These are phyloP conservation scores for Rhynchomys soricoides DNA, from an alignment of 2,113 vertebrate species.

Conservation along the genomic window DNA sequence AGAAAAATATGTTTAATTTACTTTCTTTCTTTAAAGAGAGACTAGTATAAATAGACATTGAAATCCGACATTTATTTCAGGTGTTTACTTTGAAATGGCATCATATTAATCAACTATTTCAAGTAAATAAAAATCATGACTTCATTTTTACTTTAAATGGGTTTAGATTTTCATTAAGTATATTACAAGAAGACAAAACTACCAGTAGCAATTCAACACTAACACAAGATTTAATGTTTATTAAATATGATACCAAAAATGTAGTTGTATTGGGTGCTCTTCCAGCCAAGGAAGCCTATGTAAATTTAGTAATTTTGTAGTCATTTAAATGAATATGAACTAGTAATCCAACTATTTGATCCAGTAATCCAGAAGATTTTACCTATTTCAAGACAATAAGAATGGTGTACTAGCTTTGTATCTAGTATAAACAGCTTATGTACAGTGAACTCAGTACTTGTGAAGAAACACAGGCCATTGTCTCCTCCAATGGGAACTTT, in stretches of 20 bases:
- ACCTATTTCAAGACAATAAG: not conserved
- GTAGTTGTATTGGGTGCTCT: not conserved
- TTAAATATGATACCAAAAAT: not conserved
- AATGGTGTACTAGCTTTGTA: not conserved
- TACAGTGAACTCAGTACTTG: not conserved
- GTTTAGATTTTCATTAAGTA: not conserved
- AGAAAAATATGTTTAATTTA: not conserved
- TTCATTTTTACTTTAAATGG: not conserved
- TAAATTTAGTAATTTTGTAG: not conserved
- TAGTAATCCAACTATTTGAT: not conserved
- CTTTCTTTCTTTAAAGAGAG: not conserved
- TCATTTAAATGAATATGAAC: not conserved
- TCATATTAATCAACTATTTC: conserved; percentile 28
- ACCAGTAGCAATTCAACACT: not conserved
- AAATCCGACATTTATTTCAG: conserved; percentile 6
- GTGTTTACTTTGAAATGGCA: conserved; percentile 8
- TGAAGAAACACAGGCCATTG: not conserved
- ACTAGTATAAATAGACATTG: not conserved
- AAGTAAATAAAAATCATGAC: not conserved
- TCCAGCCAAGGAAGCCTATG: not conserved
- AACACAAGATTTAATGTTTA: not conserved
- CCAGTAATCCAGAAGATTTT: not conserved
- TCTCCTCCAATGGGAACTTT: not conserved
- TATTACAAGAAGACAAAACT: not conserved
- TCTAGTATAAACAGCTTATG: not conserved